Conservation (phyloP, 2,888 invertebrate genomes). For the Anthophora plumipes region DNA sequence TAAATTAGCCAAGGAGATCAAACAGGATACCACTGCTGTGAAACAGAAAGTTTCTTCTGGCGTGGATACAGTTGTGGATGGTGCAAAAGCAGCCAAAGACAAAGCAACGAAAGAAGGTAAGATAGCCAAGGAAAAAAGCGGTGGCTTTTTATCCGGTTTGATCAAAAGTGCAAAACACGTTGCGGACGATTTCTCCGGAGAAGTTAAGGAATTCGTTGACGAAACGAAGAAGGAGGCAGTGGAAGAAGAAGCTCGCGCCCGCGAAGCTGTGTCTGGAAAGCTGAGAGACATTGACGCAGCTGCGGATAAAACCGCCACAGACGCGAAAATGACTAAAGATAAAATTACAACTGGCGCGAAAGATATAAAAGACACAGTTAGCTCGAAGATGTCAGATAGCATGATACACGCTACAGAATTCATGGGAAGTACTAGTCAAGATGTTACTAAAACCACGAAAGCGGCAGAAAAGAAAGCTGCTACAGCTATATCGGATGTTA, state of each 20-base stretch:
- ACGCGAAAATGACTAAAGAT: constrained; percentile 61
- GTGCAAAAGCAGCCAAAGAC: constrained; percentile 68
- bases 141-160: constrained; percentile 70
- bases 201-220: constrained; percentile 83
- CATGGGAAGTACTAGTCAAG: too few relatives aligned
- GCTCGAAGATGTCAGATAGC: constrained; percentile 32
- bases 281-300: constrained; percentile 80
- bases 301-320: constrained; percentile 68
- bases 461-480: too few relatives aligned
- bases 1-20: constrained; percentile 50
- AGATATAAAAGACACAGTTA: constrained; percentile 61
- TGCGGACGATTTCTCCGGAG: constrained; percentile 68
- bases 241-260: constrained; percentile 59
- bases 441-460: too few relatives aligned
- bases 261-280: constrained; percentile 15
- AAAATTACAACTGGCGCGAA: constrained; percentile 40
- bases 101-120: constrained; percentile 64
- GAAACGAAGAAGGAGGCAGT: constrained; percentile 53
- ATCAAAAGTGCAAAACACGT: constrained; percentile 71
- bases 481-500: background rate
- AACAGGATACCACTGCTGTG: constrained; percentile 39
- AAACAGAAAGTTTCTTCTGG: constrained; percentile 51
- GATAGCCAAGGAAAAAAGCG: constrained; percentile 64
- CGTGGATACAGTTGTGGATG: constrained; percentile 56
- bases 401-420: background rate